phyloP scores from a whole-genome alignment of 64 coral and sea anemone species.

The Pocillopora damicornis region DNA sequence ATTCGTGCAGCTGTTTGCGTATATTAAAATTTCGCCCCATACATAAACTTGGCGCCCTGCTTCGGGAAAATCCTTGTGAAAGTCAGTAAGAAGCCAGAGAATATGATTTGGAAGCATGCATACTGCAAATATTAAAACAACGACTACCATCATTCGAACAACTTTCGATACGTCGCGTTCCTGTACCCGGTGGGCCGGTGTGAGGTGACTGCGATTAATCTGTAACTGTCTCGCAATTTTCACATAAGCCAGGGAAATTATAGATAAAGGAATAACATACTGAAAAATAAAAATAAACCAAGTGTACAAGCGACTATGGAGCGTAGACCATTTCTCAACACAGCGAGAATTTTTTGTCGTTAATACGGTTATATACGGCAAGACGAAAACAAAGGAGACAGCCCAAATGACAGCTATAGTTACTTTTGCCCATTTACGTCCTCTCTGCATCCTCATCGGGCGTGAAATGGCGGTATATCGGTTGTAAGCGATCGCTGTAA shows the following conservation, averaged over 20 bases:
- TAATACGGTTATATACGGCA: conserved; percentile 66
- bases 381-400: conserved; percentile 47
- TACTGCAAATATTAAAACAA: conserved; percentile 79
- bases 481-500: conserved; percentile 84
- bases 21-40: conserved; percentile 84
- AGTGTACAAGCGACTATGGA: conserved; percentile 63
- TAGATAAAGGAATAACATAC: conserved; percentile 70
- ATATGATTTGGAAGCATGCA: conserved; percentile 91
- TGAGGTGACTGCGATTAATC: conserved; percentile 60
- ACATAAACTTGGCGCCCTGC: conserved; percentile 39
- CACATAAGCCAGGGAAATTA: conserved; percentile 74
- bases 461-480: conserved; percentile 65
- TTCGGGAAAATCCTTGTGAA: conserved; percentile 31
- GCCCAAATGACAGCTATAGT: conserved; percentile 62
- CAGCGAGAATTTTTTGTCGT: conserved; percentile 47
- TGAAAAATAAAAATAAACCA: conserved; percentile 83
- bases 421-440: conserved; percentile 57
- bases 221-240: conserved; percentile 62
- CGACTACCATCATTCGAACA: conserved; percentile 74
- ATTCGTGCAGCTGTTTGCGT: conserved; percentile 85
- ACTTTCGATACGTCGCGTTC: conserved; percentile 85
- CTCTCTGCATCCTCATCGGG: conserved; percentile 58
- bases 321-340: conserved; percentile 61
- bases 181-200: conserved; percentile 64
- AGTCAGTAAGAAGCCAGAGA: conserved; percentile 73